Percentiles rank a stretch among this genome's conserved stretches.
phyloP scores from a whole-genome alignment of 1,140 invertebrate genomes.

The Patella vulgata region DNA sequence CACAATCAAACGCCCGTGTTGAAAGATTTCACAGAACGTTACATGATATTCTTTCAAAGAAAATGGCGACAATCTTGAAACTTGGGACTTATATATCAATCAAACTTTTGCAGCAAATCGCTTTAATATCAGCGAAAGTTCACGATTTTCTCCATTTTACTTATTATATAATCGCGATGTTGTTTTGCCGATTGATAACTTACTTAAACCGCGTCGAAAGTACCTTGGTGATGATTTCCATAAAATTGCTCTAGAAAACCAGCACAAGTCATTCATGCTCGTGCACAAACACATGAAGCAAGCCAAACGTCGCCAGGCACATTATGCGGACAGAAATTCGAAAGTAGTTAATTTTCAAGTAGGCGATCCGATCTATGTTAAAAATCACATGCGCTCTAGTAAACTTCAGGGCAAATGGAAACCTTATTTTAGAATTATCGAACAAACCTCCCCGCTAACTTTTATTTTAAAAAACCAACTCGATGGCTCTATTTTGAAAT shows the following conservation, averaged over 20 bases:
- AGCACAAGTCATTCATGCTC: conserved; percentile 18
- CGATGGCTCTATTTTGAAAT: no score
- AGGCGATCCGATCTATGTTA: no score
- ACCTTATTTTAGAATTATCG: no score
- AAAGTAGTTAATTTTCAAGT: no score
- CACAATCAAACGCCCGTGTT: conserved; percentile 9
- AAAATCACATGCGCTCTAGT: no score
- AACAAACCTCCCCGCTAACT: no score
- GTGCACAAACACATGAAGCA: conserved; percentile 5
- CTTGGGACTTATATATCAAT: conserved; percentile 19
- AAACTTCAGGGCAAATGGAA: no score
- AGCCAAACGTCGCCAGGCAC: no score
- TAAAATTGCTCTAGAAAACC: conserved; percentile 19
- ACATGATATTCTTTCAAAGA: conserved; percentile 24
- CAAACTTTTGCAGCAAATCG: conserved; percentile 19
- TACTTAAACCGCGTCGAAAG: conserved; percentile 17
- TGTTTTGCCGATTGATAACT: conserved; percentile 19
- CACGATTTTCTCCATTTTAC: conserved; percentile 17
- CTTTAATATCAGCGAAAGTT: conserved; percentile 14
- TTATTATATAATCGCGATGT: conserved; percentile 21
- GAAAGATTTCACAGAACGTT: conserved; percentile 26
- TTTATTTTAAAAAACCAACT: no score
- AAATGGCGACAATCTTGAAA: conserved; percentile 6
- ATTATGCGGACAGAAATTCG: no score
- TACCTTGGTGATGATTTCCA: conserved; percentile 19